Evolutionary conservation across 2,797 vertebrate species (phyloP).

Genomic region (Mycteria americana): DNA sequence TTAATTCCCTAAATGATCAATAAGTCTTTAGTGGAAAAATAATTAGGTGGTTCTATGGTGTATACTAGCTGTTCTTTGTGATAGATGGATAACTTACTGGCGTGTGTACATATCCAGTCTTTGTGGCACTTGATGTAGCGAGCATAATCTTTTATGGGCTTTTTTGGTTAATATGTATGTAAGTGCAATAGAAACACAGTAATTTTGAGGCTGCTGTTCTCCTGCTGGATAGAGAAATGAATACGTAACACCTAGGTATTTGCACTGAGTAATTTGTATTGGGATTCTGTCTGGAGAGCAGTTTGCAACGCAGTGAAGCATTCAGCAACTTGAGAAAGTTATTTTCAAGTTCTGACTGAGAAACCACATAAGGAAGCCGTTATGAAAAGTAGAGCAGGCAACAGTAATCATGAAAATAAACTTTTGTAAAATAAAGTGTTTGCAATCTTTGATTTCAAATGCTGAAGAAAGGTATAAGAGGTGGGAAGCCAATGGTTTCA

Average conservation of each 20-base stretch:
- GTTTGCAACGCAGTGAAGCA: not conserved
- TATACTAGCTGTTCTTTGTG: not conserved
- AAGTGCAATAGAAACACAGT: not conserved
- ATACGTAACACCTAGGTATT: not conserved
- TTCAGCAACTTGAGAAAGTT: not conserved
- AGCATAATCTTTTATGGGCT: not conserved
- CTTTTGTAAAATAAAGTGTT: not conserved
- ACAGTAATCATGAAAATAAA: not conserved
- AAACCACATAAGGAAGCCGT: not conserved
- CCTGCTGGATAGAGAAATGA: not conserved
- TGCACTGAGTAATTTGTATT: not conserved
- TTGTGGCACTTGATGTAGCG: not conserved
- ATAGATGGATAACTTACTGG: not conserved
- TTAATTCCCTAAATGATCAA: not conserved
- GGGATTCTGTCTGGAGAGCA: not conserved
- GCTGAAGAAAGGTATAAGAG: not conserved
- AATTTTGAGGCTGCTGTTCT: not conserved
- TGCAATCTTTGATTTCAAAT: not conserved
- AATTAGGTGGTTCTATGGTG: not conserved
- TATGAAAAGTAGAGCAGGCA: not conserved
- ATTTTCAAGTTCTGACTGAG: not conserved
- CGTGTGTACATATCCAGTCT: fast-evolving
- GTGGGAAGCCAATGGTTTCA: not conserved
- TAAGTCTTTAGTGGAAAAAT: not conserved
- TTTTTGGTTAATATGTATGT: not conserved